phyloP scores from a whole-genome alignment of 2,888 invertebrate genomes.

The Metallyticus violacea region DNA sequence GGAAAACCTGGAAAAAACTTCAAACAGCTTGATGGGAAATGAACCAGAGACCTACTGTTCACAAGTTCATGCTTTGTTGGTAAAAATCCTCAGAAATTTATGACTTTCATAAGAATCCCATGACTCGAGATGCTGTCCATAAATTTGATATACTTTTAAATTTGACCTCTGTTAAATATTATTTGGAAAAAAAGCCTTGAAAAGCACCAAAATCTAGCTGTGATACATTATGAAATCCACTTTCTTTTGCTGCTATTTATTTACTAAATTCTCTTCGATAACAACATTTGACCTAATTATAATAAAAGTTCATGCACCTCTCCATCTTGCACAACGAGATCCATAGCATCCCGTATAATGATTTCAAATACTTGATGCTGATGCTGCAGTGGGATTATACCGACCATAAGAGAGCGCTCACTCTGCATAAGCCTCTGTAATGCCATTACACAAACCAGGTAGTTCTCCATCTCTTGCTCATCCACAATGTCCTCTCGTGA shows the following conservation, averaged over 20 bases:
- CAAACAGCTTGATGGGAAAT: no score
- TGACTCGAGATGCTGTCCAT: no score
- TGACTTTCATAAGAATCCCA: no score
- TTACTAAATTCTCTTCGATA: no score
- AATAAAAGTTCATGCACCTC: slow-evolving; percentile 69
- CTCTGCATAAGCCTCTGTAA: slow-evolving; percentile 82
- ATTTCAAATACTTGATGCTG: slow-evolving; percentile 81
- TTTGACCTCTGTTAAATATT: no score
- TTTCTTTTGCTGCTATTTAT: neutral
- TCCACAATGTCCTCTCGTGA: slow-evolving; percentile 60
- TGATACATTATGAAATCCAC: neutral
- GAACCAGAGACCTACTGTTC: no score
- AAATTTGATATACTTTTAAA: no score
- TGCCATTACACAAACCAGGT: slow-evolving; percentile 77
- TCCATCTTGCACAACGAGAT: slow-evolving; percentile 80
- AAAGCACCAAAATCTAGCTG: neutral
- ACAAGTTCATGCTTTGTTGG: no score
- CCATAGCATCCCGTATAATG: slow-evolving; percentile 80
- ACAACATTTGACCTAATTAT: no score
- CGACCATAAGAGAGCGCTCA: slow-evolving; percentile 78
- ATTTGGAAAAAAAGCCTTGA: neutral
- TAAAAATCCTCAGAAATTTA: no score
- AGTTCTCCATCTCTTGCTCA: slow-evolving; percentile 81
- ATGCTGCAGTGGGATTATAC: slow-evolving; percentile 77
- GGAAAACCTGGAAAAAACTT: no score